Base-by-base conservation (phyloP, 2,113 vertebrate genomes). In the Clarias batrachus region DNA sequence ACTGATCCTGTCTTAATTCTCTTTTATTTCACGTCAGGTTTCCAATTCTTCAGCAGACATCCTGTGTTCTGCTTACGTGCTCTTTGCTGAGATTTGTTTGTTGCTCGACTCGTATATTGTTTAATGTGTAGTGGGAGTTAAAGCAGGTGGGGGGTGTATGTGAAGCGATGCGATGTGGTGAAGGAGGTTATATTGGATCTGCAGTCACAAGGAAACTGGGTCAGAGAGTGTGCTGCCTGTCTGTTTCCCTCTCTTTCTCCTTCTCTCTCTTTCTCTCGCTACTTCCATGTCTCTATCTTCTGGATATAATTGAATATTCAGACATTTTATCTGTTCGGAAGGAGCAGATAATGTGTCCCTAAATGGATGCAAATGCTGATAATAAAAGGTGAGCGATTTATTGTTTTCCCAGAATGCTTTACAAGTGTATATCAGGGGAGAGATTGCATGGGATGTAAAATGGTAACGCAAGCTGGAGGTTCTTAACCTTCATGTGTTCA, bases 181-280 rank as follows among this genome's bases (percentile, higher is more conserved):
- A 25, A 62, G 78, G 78, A 81, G 60, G 33, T 41, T 12, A 37
- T 62, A 62, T 62, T 81, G 57, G 78, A 25, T 62, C 17, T 33
- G 30, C 57, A 81, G 78, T 62, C 48, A 56, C 25, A 56, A 56
- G 14, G 78, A 81, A 81, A 62, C 78, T 81, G 78, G 78, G 78
- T 81, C 78, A 81, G 30, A 41, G 30, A 62, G 57, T 81, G 56
- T 30, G 2, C 11, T 37, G 30, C 37, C 52, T 52, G 16, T 52
- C 16, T 76, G 21, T 25, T 25, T 10, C 8, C 23, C 19, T 21
- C 7, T 74, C 37, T 74, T 21, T 48, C 37, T 21, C 37, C 21
- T 7, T 73, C 19, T 73, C 37, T 74, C 2, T 23, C 66, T 33
- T 23, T 54, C 37, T 5, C 25, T 33, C 54, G 21, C 7, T 33